These are phyloP conservation scores for Teleogryllus occipitalis DNA, from an alignment of 1,140 invertebrate species.

Conservation along the genomic window DNA sequence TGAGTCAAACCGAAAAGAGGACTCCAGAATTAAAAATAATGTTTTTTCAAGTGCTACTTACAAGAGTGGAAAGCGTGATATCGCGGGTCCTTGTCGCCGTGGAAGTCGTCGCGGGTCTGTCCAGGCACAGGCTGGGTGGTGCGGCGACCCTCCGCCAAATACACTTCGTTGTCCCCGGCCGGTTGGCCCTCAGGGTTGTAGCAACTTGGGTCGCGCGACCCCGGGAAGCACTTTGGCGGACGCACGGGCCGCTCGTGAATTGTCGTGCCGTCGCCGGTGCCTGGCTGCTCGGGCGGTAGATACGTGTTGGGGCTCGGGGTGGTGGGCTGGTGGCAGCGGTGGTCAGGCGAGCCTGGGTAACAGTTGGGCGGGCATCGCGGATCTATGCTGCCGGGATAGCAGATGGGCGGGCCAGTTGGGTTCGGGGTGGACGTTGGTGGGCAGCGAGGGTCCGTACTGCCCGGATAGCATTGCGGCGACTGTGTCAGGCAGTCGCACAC, in stretches of 20 bases:
- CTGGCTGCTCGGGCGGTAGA: conserved; percentile 25
- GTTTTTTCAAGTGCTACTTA: conserved; percentile 26
- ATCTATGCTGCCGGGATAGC: conserved; percentile 25
- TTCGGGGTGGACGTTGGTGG: conserved; percentile 18
- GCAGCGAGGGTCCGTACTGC: conserved; percentile 29
- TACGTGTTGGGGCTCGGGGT: conserved; percentile 32
- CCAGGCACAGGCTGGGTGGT: conserved; percentile 19
- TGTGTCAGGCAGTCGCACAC: not conserved
- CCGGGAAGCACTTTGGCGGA: conserved; percentile 18
- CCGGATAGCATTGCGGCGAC: conserved; percentile 26
- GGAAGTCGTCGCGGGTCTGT: conserved; percentile 24
- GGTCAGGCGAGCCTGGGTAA: conserved; percentile 17
- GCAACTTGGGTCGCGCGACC: conserved; percentile 18
- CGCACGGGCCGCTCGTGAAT: not conserved
- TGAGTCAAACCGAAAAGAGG: too few species aligned
- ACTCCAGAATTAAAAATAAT: too few species aligned
- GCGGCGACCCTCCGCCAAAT: conserved; percentile 23
- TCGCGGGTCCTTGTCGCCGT: conserved; percentile 30
- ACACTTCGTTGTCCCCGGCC: not conserved
- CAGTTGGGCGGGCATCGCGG: conserved; percentile 19
- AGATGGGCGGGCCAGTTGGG: conserved; percentile 27
- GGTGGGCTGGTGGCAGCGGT: conserved; percentile 22
- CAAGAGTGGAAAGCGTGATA: conserved; percentile 35
- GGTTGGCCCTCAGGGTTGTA: conserved; percentile 8
- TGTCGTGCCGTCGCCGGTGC: conserved; percentile 6